phyloP scores from a whole-genome alignment of 2,888 invertebrate genomes.

The Ganaspis brasiliensis region DNA sequence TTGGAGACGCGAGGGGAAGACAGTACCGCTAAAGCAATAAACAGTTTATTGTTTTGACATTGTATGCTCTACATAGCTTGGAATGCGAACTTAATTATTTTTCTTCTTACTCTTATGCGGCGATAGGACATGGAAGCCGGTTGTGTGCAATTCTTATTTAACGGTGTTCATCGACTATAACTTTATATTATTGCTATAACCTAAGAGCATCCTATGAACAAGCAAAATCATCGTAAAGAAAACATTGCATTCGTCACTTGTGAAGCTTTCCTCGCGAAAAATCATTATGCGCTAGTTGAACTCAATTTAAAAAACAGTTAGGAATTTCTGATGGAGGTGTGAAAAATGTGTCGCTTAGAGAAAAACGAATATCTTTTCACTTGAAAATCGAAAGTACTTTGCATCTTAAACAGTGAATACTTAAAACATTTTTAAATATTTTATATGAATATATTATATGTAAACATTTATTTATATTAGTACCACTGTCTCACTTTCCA shows the following conservation, averaged over 20 bases:
- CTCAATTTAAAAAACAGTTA: slow-evolving; percentile 6
- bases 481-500: no score
- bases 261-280: background rate
- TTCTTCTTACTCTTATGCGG: slow-evolving; percentile 40
- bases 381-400: background rate
- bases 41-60: slow-evolving; percentile 61
- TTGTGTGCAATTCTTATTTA: slow-evolving; percentile 13
- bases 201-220: background rate
- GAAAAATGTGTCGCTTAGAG: background rate
- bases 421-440: no score
- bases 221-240: slow-evolving; percentile 12
- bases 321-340: background rate
- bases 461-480: no score
- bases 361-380: background rate
- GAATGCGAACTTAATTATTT: slow-evolving; percentile 57
- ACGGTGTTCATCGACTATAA: slow-evolving; percentile 33
- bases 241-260: slow-evolving; percentile 4
- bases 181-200: slow-evolving; percentile 8
- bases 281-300: background rate
- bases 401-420: no score
- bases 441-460: no score
- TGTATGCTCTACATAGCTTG: slow-evolving; percentile 54
- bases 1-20: background rate
- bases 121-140: slow-evolving; percentile 33
- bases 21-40: slow-evolving; percentile 52